Evolutionary conservation across 2,113 vertebrate genomes (phyloP).

Genomic region (Gorsachius goisagi): DNA sequence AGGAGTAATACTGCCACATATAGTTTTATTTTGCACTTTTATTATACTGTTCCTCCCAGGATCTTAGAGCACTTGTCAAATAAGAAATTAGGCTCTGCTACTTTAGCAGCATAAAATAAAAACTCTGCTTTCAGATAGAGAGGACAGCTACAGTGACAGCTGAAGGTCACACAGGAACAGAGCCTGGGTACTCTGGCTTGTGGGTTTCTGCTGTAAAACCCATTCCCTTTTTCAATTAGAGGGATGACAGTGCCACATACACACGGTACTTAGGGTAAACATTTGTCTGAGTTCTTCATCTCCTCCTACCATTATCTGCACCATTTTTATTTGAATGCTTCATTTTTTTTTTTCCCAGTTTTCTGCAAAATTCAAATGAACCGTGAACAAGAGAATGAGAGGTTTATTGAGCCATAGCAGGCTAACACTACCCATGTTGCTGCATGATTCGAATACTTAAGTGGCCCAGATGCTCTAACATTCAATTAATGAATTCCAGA

Average conservation of each 20-base stretch:
- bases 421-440: conserved; percentile 51
- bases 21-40: conserved; percentile 62
- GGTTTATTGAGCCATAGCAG: conserved; percentile 69
- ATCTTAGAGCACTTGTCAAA: conserved; percentile 46
- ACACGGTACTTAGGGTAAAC: conserved; percentile 49
- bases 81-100: conserved; percentile 48
- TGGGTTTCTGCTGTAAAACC: conserved; percentile 38
- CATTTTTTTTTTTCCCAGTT: conserved; percentile 31
- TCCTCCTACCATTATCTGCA: conserved; percentile 66
- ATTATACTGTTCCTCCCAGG: conserved; percentile 28
- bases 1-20: conserved; percentile 42
- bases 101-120: conserved; percentile 35
- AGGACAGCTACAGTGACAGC: neutral
- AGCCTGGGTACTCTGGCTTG: neutral
- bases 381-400: conserved; percentile 63
- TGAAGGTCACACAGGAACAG: conserved; percentile 52
- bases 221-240: conserved; percentile 45
- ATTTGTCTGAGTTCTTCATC: conserved; percentile 61
- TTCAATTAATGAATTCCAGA: conserved; percentile 67
- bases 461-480: conserved; percentile 62
- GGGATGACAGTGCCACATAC: conserved; percentile 37
- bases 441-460: conserved; percentile 67
- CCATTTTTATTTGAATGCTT: conserved; percentile 54
- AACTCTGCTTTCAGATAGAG: neutral
- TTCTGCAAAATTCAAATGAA: conserved; percentile 73